Conservation (phyloP, 2,888 invertebrate genomes). For the Ferdinandea cuprea region DNA sequence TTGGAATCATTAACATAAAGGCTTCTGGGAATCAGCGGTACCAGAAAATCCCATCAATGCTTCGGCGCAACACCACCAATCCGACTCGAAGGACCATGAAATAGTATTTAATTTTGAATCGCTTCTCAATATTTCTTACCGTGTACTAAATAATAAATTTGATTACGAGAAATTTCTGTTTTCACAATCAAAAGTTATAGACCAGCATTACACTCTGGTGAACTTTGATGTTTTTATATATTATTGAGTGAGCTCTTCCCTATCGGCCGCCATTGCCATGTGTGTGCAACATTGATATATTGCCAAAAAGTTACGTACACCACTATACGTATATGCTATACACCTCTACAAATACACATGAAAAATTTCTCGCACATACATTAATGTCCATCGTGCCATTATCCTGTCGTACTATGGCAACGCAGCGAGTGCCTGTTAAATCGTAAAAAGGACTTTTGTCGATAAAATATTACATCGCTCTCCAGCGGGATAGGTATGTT, state of each 20-base stretch:
- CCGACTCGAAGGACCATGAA: no score
- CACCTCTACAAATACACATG: constrained; percentile 33
- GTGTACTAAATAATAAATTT: constrained; percentile 60
- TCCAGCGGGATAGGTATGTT: constrained; percentile 44
- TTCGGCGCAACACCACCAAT: no score
- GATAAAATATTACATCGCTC: constrained; percentile 70
- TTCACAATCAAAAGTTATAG: constrained; percentile 69
- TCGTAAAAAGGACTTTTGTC: constrained; percentile 72
- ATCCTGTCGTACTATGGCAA: constrained; percentile 38
- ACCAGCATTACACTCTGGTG: constrained; percentile 58
- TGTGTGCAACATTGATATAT: constrained; percentile 71
- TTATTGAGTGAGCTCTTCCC: background rate
- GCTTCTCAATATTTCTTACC: background rate
- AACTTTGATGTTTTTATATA: constrained; percentile 25
- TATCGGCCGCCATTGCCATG: constrained; percentile 7
- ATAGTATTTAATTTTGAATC: no score
- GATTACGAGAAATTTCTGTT: constrained; percentile 55
- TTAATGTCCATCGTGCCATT: constrained; percentile 67
- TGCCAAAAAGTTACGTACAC: constrained; percentile 59
- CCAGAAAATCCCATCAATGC: no score
- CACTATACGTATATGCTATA: background rate
- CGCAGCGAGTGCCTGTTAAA: constrained; percentile 61
- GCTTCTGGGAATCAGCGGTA: no score
- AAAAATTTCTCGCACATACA: constrained; percentile 15
- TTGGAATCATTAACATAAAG: no score